These are phyloP conservation scores for Parauchenoglanis ngamensis DNA, from an alignment of 2,797 vertebrate genomes.

Conservation along the genomic window DNA sequence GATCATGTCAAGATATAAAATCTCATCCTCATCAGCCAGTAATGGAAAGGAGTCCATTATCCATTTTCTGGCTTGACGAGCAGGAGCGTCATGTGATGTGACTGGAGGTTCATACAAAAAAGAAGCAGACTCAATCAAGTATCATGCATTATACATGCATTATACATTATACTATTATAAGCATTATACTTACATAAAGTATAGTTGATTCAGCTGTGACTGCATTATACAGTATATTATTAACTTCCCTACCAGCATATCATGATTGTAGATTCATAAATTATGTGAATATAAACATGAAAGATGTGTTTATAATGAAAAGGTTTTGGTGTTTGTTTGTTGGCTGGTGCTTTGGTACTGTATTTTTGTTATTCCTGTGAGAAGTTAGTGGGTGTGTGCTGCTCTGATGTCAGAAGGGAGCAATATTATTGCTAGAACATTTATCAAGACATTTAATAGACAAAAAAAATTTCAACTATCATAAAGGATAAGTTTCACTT, in stretches of 20 bases:
- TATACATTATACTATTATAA: not conserved
- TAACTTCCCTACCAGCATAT: not conserved
- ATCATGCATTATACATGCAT: not conserved
- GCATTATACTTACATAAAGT: too few species aligned
- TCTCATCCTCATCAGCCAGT: conserved; percentile 71
- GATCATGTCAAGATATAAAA: conserved; percentile 37
- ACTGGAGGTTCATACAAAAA: not conserved
- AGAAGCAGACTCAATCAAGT: not conserved
- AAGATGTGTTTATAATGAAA: not conserved
- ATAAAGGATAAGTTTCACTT: not conserved
- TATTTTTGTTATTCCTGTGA: not conserved
- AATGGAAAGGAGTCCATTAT: conserved; percentile 71
- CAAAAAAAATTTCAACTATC: not conserved
- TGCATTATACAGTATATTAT: not conserved
- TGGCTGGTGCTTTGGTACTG: not conserved
- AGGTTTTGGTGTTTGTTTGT: not conserved
- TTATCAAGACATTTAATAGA: not conserved
- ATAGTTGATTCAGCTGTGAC: not conserved
- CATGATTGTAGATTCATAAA: not conserved
- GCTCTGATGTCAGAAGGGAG: not conserved
- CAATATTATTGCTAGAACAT: not conserved
- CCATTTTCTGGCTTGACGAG: conserved; percentile 53
- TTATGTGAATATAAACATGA: not conserved
- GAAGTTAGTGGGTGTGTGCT: not conserved
- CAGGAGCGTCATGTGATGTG: not conserved